Evolutionary conservation across 1,140 invertebrate species (phyloP), one percentile per base, ranked within the genome.

Genomic region (Anoplolepis gracilipes): DNA sequence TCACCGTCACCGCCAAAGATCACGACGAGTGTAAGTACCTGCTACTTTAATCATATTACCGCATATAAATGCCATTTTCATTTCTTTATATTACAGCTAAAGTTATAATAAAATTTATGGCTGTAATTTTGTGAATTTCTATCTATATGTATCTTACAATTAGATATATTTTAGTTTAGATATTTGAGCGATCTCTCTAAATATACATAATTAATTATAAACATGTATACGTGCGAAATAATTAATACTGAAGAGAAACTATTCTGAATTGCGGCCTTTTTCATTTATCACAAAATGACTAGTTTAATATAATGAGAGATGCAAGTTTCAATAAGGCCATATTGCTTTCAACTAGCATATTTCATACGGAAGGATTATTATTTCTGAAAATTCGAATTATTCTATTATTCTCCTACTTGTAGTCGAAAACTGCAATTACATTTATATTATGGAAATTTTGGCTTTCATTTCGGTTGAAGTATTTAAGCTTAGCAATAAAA

Each of bases 1-100:
- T 99, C 93, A 99, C 98, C 59, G 98, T 99, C 95, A 99, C 98
- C 94, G 99, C 99, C 96, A 99, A 99, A 96, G 98, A 99, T 97
- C 97, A 98, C 96, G 99, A 99, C 96, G 98, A 99, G 96, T 99
- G 98, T 99, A 96, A 98, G 98, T 98, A 30, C 16, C 55, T 46
- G 7, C 7, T 33, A 42, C 19, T 55, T 57, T 36, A n/a, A 0
- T 7, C 6, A 39, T 22, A 22, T 13, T 22, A 33, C 22, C 36
- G 33, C 25, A 33, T 16, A 10, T 46, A n/a, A 49, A 78, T n/a
- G 25, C 46, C 13, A 6, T 13, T 69, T n/a, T 11, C 22, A 36
- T 36, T 67, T 16, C 25, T 42, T 46, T 13, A 36, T 19, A 55
- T 6, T 22, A 11, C 3, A 42, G 0, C 6, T 1, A 28, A 55